phyloP scores from a whole-genome alignment of 2,888 invertebrate species.

The Euplagia quadripunctaria region DNA sequence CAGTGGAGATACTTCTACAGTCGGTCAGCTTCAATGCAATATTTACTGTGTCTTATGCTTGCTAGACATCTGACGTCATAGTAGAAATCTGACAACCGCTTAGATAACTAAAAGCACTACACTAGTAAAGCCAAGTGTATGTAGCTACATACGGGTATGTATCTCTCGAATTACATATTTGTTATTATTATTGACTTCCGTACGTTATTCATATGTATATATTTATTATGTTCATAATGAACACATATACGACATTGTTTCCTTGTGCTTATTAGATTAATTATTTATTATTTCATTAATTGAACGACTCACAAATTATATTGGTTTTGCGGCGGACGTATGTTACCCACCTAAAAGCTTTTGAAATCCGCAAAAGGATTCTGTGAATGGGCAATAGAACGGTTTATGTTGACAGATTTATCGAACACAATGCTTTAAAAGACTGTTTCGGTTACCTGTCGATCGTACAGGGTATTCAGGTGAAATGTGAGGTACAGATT shows the following conservation, averaged over 20 bases:
- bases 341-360: slow-evolving; percentile 39
- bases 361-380: slow-evolving; percentile 42
- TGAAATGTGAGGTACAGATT: slow-evolving; percentile 41
- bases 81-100: too few species aligned
- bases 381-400: slow-evolving; percentile 50
- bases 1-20: neutral
- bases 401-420: slow-evolving; percentile 52
- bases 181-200: neutral
- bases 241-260: too few species aligned
- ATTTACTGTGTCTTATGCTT: neutral
- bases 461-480: slow-evolving; percentile 18
- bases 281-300: neutral
- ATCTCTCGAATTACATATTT: too few species aligned
- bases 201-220: neutral
- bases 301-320: neutral
- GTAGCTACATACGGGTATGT: too few species aligned
- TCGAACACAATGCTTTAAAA: slow-evolving; percentile 39
- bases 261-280: neutral
- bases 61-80: neutral
- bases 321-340: neutral
- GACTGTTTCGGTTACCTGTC: slow-evolving; percentile 42
- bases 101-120: too few species aligned
- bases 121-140: too few species aligned
- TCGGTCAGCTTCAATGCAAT: neutral
- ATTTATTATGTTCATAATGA: neutral